Conservation (phyloP, 2,888 invertebrate species). For the Synanthedon vespiformis region DNA sequence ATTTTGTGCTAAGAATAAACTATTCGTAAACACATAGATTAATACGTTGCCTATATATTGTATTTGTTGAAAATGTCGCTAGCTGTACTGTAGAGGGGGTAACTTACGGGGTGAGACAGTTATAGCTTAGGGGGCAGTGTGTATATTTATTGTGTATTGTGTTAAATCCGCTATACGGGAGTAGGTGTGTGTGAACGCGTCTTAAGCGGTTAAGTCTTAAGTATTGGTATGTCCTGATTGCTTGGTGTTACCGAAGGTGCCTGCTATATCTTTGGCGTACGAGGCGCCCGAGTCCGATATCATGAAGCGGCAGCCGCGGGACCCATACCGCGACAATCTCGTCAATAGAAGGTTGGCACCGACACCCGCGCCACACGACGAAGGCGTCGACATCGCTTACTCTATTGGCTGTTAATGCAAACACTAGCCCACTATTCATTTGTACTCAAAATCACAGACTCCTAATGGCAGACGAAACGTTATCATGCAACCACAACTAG, state of each 20-base stretch:
- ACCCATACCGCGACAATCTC: slow-evolving; percentile 98
- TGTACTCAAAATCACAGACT: slow-evolving; percentile 2
- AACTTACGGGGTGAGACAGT: slow-evolving; percentile 15
- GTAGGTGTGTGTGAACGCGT: slow-evolving; percentile 15
- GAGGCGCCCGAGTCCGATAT: slow-evolving; percentile 99
- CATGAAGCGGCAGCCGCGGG: slow-evolving; percentile 98
- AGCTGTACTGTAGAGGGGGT: slow-evolving; percentile 28
- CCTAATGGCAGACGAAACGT: not conserved
- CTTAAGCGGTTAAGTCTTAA: slow-evolving; percentile 6
- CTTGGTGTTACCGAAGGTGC: slow-evolving; percentile 83
- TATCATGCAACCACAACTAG: not conserved
- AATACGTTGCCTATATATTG: not conserved
- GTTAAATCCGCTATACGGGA: not conserved
- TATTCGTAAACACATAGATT: not conserved
- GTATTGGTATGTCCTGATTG: slow-evolving; percentile 59
- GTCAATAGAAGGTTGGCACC: slow-evolving; percentile 94
- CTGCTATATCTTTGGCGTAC: slow-evolving; percentile 99
- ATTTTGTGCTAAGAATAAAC: slow-evolving; percentile 27
- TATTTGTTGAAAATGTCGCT: slow-evolving; percentile 17
- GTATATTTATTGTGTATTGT: slow-evolving; percentile 34
- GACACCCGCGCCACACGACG: slow-evolving; percentile 10
- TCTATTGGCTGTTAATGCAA: slow-evolving; percentile 58
- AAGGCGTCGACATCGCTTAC: slow-evolving; percentile 42
- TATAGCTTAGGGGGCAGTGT: slow-evolving; percentile 21
- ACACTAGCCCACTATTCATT: slow-evolving; percentile 38